Evolutionary conservation across 2,113 vertebrate genomes (phyloP).

Genomic region (Oncorhynchus keta): DNA sequence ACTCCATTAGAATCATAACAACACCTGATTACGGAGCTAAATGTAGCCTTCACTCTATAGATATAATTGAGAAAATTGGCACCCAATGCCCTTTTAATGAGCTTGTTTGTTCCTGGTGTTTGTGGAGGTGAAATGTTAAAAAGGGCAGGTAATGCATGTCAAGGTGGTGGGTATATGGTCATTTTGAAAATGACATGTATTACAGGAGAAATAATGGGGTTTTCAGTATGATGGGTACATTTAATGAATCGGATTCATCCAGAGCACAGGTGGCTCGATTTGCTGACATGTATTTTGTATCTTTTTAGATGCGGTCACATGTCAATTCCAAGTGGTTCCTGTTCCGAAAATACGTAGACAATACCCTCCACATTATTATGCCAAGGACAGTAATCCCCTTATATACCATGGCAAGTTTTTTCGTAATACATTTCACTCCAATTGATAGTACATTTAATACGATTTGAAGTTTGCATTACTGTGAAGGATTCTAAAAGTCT

Average conservation of each 20-base stretch:
- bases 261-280: not conserved
- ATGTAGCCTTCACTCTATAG: too few species aligned
- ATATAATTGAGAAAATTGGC: too few species aligned
- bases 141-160: not conserved
- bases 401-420: conserved; percentile 82
- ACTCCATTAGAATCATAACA: too few species aligned
- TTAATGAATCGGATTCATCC: not conserved
- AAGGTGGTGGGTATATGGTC: not conserved
- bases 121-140: too few species aligned
- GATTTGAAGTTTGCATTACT: too few species aligned
- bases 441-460: too few species aligned
- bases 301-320: conserved; percentile 86
- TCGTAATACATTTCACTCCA: not conserved
- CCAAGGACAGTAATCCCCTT: conserved; percentile 85
- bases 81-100: too few species aligned
- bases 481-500: not conserved
- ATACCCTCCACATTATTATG: conserved; percentile 83
- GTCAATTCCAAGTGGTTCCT: conserved; percentile 92
- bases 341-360: conserved; percentile 83
- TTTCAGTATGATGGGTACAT: not conserved
- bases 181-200: too few species aligned
- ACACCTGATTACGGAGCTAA: too few species aligned
- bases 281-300: conserved; percentile 8
- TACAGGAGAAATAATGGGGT: not conserved
- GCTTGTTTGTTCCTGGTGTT: too few species aligned